These are phyloP conservation scores for Micrasema minimum DNA, from an alignment of 1,140 invertebrate species.

Conservation along the genomic window DNA sequence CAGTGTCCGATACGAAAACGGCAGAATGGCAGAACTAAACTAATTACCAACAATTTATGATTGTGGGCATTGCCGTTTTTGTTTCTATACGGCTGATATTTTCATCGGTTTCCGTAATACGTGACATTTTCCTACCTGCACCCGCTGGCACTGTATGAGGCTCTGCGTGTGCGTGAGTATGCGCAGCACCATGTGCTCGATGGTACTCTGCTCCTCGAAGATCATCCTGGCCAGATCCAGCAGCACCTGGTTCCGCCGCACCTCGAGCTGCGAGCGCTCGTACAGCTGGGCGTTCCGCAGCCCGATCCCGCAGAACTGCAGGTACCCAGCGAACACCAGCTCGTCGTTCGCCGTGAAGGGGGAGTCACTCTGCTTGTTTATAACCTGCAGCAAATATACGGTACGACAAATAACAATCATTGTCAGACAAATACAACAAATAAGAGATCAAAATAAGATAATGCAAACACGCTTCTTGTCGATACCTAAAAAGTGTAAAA, in stretches of 20 bases:
- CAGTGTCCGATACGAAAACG: no score
- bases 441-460: no score
- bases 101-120: no score
- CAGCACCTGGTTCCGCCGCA: slow-evolving; percentile 94
- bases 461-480: no score
- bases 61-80: no score
- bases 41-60: no score
- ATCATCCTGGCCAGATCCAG: slow-evolving; percentile 94
- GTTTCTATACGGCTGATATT: no score
- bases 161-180: slow-evolving; percentile 95
- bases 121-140: no score
- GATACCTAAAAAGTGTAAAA: no score
- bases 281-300: slow-evolving; percentile 94
- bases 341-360: slow-evolving; percentile 87
- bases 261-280: slow-evolving; percentile 92
- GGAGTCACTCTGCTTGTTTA: slow-evolving; percentile 89
- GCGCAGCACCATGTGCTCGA: slow-evolving; percentile 93
- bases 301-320: slow-evolving; percentile 96
- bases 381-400: slow-evolving; percentile 72
- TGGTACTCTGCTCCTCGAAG: slow-evolving; percentile 96
- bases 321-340: slow-evolving; percentile 90
- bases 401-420: not conserved
- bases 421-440: no score
- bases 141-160: slow-evolving; percentile 91
- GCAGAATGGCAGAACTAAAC: no score